Conservation (phyloP, 2,888 invertebrate species). For the Epinotia demarniana region DNA sequence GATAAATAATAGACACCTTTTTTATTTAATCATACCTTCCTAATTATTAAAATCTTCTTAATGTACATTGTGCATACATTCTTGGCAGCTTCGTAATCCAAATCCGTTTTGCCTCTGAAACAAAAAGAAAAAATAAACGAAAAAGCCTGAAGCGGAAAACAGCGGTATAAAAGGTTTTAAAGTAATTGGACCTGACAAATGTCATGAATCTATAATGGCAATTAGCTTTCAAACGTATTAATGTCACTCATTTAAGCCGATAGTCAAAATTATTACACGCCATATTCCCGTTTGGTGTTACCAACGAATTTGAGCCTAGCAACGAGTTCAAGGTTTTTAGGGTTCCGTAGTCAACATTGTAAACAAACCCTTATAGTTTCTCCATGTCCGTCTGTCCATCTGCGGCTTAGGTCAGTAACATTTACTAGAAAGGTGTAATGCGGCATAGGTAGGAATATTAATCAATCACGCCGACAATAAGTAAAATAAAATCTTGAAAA, state of each 20-base stretch:
- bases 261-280: neutral
- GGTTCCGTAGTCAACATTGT: no score
- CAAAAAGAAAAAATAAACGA: neutral
- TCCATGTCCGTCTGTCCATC: no score
- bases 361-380: no score
- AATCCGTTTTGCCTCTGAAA: neutral
- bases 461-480: no score
- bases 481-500: no score
- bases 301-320: neutral
- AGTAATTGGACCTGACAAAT: constrained; percentile 24
- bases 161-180: constrained; percentile 21
- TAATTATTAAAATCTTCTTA: no score
- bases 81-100: neutral
- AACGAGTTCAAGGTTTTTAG: neutral
- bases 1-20: no score
- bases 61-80: no score
- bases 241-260: constrained; percentile 20
- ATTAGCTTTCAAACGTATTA: constrained; percentile 13
- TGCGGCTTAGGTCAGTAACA: no score
- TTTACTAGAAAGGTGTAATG: no score
- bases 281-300: neutral
- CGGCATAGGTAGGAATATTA: no score
- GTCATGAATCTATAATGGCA: neutral
- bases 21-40: no score
- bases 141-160: neutral